These are phyloP conservation scores for Synaphobranchus kaupii DNA, from an alignment of 2,797 vertebrate species.

Conservation along the genomic window DNA sequence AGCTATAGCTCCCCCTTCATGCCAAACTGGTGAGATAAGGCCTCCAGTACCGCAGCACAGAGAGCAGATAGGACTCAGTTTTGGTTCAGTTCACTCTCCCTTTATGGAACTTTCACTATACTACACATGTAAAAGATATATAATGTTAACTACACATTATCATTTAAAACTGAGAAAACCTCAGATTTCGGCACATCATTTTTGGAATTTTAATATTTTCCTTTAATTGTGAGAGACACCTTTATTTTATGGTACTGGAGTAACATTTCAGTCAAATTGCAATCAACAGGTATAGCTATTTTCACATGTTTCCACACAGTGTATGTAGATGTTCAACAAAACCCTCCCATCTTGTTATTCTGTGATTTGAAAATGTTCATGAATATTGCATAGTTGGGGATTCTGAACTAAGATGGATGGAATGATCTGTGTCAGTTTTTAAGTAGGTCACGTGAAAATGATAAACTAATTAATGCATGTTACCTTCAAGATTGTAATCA, in stretches of 20 bases:
- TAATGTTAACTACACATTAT: neutral
- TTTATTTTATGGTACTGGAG: neutral
- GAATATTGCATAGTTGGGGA: slow-evolving; percentile 30
- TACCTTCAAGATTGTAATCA: slow-evolving; percentile 31
- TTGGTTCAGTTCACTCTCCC: neutral
- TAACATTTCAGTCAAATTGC: neutral
- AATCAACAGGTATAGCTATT: neutral
- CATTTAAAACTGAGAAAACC: neutral
- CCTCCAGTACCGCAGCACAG: slow-evolving; percentile 47
- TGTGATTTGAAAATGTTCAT: slow-evolving; percentile 12
- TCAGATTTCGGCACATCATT: neutral
- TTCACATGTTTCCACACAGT: slow-evolving; percentile 1
- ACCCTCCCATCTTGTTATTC: slow-evolving; percentile 17
- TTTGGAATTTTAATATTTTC: neutral
- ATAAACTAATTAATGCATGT: slow-evolving; percentile 38
- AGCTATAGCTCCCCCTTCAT: slow-evolving; percentile 98
- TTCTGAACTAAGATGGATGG: slow-evolving; percentile 20
- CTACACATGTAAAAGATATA: neutral
- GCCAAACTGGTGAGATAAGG: slow-evolving; percentile 79
- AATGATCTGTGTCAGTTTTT: slow-evolving; percentile 30
- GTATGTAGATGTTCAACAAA: neutral
- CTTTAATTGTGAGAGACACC: neutral
- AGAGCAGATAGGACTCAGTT: neutral
- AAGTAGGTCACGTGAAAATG: slow-evolving; percentile 49
- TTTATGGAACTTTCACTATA: neutral